Conservation (phyloP, 1,140 invertebrate species). For the Zaprionus davidi region DNA sequence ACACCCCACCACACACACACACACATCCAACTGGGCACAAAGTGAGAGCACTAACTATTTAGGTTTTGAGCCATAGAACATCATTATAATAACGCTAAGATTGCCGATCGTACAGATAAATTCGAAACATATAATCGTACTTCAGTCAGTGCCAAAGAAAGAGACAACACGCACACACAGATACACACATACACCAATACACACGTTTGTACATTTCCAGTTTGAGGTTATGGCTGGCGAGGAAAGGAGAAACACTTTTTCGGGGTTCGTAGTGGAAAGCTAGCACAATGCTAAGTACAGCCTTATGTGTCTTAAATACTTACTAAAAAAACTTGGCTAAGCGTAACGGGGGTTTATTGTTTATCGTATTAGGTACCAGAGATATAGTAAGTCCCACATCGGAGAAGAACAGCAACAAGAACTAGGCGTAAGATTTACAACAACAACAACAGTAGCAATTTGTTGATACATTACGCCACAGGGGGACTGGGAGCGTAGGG, state of each 20-base stretch:
- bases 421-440: conserved; percentile 51
- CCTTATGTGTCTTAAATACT: conserved; percentile 83
- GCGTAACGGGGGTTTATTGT: conserved; percentile 72
- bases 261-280: conserved; percentile 42
- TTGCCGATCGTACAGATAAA: conserved; percentile 26
- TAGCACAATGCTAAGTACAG: conserved; percentile 80
- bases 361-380: conserved; percentile 39
- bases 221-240: conserved; percentile 5
- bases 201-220: conserved; percentile 75
- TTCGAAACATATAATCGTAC: conserved; percentile 23
- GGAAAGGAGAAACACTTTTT: conserved; percentile 28
- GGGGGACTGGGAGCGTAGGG: neutral
- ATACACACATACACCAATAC: conserved; percentile 13
- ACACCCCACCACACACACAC: conserved; percentile 4
- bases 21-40: conserved; percentile 7
- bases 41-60: conserved; percentile 27
- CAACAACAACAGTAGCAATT: conserved; percentile 11
- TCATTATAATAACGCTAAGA: conserved; percentile 23
- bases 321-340: conserved; percentile 67
- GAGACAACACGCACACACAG: conserved; percentile 8
- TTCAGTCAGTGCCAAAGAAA: conserved; percentile 68
- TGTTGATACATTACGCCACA: conserved; percentile 37
- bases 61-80: conserved; percentile 28
- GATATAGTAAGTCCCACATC: neutral
- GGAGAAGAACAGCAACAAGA: conserved; percentile 17